These are phyloP conservation scores for Onchidella celtica DNA, from an alignment of 2,888 invertebrate genomes.

Conservation along the genomic window DNA sequence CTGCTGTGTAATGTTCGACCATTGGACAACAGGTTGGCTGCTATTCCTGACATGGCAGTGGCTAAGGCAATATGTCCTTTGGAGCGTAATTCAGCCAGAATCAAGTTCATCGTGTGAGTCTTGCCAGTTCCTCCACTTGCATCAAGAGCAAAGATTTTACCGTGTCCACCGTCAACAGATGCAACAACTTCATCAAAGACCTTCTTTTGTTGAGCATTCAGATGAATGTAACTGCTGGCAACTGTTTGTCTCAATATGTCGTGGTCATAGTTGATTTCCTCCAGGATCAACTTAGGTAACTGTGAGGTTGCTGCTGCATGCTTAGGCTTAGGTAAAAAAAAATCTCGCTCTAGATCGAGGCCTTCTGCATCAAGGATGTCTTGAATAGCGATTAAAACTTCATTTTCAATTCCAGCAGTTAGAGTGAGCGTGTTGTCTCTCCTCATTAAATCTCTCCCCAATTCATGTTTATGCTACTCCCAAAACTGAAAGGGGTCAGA, in stretches of 20 bases:
- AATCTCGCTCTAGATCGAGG: not conserved
- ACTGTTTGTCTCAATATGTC: not conserved
- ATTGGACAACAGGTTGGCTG: not conserved
- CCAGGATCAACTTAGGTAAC: not conserved
- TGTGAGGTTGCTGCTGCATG: not conserved
- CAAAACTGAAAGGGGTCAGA: not conserved
- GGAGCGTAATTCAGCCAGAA: not conserved
- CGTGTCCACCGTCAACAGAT: not conserved
- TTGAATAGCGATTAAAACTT: not conserved
- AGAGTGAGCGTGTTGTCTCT: not conserved
- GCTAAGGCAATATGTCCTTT: not conserved
- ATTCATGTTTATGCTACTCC: not conserved
- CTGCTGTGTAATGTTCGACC: slow-evolving; percentile 2
- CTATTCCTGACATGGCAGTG: not conserved
- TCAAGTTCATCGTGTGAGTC: not conserved
- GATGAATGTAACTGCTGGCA: not conserved
- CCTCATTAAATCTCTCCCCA: not conserved
- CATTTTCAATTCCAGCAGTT: not conserved
- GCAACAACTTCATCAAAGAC: not conserved
- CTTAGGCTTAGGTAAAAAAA: not conserved
- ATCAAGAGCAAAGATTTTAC: not conserved
- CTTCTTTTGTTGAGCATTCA: not conserved
- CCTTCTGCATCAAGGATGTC: not conserved
- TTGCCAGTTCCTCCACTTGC: not conserved
- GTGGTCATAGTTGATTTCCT: not conserved